A percentile compares a stretch with the other conserved stretches of the same genome.
phyloP scores from a whole-genome alignment of 92 coral and sea anemone species.

The Desmophyllum pertusum region DNA sequence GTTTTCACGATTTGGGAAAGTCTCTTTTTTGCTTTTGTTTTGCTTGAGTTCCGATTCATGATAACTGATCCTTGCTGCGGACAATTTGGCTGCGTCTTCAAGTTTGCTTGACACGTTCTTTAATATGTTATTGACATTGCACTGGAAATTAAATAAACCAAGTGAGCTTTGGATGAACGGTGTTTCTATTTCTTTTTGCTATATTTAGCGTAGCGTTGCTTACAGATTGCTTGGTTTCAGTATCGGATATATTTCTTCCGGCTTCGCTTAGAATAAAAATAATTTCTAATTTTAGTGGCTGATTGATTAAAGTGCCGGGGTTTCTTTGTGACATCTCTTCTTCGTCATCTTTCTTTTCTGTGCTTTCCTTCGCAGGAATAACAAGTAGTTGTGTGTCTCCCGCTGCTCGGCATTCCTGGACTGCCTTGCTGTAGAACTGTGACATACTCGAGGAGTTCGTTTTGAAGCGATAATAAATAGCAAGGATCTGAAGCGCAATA shows the following conservation, averaged over 20 bases:
- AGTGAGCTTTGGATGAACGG: neutral
- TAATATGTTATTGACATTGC: neutral
- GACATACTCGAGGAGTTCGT: neutral
- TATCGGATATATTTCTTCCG: no score
- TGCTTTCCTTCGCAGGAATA: neutral
- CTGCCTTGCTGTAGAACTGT: neutral
- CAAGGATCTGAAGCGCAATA: neutral
- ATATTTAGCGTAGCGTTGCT: neutral
- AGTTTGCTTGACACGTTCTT: neutral
- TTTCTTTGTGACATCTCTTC: neutral
- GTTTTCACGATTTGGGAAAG: no score
- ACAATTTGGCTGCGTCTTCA: neutral
- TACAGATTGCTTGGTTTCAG: neutral
- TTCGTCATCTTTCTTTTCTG: neutral
- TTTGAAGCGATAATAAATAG: neutral
- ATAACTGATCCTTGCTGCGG: neutral
- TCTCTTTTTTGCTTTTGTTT: no score
- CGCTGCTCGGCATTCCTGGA: neutral
- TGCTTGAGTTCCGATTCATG: neutral
- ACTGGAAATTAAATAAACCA: conserved; percentile 7
- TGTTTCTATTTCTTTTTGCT: neutral
- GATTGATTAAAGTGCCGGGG: no score
- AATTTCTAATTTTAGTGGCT: neutral
- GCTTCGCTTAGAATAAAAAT: neutral
- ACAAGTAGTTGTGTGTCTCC: neutral